Conservation (phyloP, 1,140 invertebrate genomes). For the Aphis gossypii region DNA sequence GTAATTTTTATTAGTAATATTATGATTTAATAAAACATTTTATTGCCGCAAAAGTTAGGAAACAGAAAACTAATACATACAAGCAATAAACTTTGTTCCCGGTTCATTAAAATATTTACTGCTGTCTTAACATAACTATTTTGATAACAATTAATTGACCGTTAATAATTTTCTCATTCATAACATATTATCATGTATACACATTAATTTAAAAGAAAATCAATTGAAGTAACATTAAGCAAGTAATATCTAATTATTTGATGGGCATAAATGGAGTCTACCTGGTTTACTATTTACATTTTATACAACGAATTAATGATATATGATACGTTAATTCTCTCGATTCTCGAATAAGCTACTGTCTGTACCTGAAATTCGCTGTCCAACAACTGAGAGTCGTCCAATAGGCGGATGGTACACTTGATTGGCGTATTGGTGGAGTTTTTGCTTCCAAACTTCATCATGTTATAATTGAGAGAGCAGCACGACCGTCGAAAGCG, state of each 20-base stretch:
- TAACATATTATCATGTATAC: not conserved
- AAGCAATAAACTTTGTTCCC: not conserved
- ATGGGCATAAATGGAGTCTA: not conserved
- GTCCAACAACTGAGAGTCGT: slow-evolving; percentile 93
- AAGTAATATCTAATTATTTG: not conserved
- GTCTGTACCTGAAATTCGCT: slow-evolving; percentile 90
- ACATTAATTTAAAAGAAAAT: not conserved
- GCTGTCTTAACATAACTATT: not conserved
- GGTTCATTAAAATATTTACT: not conserved
- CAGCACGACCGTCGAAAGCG: not conserved
- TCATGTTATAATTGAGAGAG: slow-evolving; percentile 66
- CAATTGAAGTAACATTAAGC: no score
- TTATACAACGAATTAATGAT: not conserved
- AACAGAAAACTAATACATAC: not conserved
- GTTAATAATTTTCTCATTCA: not conserved
- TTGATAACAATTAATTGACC: not conserved
- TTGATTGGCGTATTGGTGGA: slow-evolving; percentile 88
- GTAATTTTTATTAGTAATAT: not conserved
- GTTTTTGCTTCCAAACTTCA: slow-evolving; percentile 80
- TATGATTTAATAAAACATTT: no score
- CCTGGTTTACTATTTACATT: not conserved
- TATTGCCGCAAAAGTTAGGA: not conserved
- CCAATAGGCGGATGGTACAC: slow-evolving; percentile 90
- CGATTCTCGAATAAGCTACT: not conserved
- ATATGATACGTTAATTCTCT: not conserved